Evolutionary conservation across 2,113 vertebrate species (phyloP).

Genomic region (Petroica traversi): DNA sequence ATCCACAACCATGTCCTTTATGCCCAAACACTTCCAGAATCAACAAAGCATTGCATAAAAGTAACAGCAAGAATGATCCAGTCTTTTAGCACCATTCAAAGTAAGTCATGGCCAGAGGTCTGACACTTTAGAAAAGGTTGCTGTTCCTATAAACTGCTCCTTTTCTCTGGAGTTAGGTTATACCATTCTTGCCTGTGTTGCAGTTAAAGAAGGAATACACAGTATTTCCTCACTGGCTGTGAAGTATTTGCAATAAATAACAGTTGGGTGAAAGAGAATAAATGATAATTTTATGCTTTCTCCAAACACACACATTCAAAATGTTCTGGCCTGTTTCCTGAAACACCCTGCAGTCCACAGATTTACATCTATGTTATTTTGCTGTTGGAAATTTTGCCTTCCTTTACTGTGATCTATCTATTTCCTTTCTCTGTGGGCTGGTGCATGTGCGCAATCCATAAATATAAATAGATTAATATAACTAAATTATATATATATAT

Average conservation of each 20-base stretch:
- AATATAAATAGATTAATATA: not conserved
- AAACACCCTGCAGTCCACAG: not conserved
- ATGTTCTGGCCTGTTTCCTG: not conserved
- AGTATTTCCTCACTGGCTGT: not conserved
- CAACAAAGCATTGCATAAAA: not conserved
- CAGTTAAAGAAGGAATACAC: not conserved
- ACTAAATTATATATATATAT: not conserved
- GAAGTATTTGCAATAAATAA: not conserved
- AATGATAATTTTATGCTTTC: not conserved
- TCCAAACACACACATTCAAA: not conserved
- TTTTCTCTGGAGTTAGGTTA: not conserved
- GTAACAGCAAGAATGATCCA: not conserved
- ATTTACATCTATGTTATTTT: not conserved
- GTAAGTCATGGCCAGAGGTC: not conserved
- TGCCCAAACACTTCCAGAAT: not conserved
- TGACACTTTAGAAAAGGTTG: not conserved
- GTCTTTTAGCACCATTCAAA: not conserved
- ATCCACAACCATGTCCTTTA: not conserved
- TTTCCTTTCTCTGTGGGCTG: not conserved
- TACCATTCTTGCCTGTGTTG: not conserved
- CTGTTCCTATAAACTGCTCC: not conserved
- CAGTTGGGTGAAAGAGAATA: not conserved
- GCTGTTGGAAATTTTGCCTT: fast-evolving
- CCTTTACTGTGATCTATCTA: not conserved
- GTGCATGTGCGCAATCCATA: not conserved